Base-by-base conservation (phyloP, 2,113 vertebrate species). In the Phaetusa simplex region DNA sequence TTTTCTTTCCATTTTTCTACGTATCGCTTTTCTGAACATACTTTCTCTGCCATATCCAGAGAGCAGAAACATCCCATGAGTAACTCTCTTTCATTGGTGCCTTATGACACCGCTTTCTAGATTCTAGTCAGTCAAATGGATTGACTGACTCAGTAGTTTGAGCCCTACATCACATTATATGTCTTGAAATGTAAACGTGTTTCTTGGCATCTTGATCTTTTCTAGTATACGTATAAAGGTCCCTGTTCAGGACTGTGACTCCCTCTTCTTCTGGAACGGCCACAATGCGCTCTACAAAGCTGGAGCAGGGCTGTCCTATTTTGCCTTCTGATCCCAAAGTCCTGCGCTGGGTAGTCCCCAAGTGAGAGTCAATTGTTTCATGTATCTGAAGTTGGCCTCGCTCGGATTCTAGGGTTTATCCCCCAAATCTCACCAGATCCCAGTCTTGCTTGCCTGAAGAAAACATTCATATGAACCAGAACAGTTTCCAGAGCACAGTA, bases 261-360 rank as follows among this genome's bases (percentile, higher is more conserved):
- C 15, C 5, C 5, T 59, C 79, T 64, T 8, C 5, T 73, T 80
- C n/a, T 84, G 24, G 14, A 71, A 5, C 4, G 43, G n/a, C 20
- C 17, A 13, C 24, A 11, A 4, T 53, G n/a, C 0, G 0, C 10
- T 79, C 47, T 61, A 21, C 36, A 58, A 24, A n/a, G 24, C 42
- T 73, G 14, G 2, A 43, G 19, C 21, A 62, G 34, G 8, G 5
- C 36, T 88, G 8, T 49, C 11, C 30, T 19, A 2, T 66, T 93
- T 40, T 81, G 5, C 14, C 5, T 21, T 72, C 20, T 71, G 36
- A 18, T 86, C 72, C 34, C 27, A 2, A 22, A 74, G 9, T 55
- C 55, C 34, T 67, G 0, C 0, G 0, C 13, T 56, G 40, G 5
- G 23, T 76, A 58, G 69, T 73, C n/a, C 9, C 19, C 23, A 30